phyloP scores from a whole-genome alignment of 2,888 invertebrate species.

The Bombyx huttoni region DNA sequence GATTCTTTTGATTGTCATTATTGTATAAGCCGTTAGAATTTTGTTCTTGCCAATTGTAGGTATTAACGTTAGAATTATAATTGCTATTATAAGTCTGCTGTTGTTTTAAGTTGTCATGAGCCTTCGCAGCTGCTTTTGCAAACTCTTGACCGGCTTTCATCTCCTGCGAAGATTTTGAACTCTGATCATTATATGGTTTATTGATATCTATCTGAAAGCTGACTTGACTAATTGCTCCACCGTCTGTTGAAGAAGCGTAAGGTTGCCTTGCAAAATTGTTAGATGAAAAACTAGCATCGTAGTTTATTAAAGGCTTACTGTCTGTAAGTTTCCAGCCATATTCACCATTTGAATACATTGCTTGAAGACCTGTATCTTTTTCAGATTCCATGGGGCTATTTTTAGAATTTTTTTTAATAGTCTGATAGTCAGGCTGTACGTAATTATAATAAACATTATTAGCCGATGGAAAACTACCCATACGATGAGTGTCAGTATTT shows the following conservation, averaged over 20 bases:
- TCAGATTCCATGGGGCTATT: constrained; percentile 37
- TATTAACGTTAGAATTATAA: constrained; percentile 3
- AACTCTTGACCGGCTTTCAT: constrained; percentile 49
- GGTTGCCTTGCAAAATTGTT: constrained; percentile 39
- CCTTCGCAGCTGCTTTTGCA: constrained; percentile 55
- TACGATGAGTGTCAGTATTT: constrained; percentile 46
- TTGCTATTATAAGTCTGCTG: constrained; percentile 16
- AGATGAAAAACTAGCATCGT: constrained; percentile 27
- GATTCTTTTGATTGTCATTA: constrained; percentile 16
- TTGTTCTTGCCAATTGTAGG: constrained; percentile 11
- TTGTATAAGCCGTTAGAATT: constrained; percentile 9
- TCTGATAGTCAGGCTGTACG: constrained; percentile 46
- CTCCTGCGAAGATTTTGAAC: constrained; percentile 42
- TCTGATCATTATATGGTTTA: constrained; percentile 39
- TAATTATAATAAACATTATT: constrained; percentile 55
- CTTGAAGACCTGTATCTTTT: constrained; percentile 36
- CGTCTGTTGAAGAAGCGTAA: constrained; percentile 25
- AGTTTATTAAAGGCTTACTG: constrained; percentile 36
- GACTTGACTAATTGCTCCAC: constrained; percentile 45
- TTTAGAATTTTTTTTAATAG: constrained; percentile 32
- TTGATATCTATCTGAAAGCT: constrained; percentile 54
- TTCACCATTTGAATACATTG: constrained; percentile 55
- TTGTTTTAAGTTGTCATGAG: constrained; percentile 52
- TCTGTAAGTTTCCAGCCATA: constrained; percentile 61
- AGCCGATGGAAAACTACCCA: constrained; percentile 40